Evolutionary conservation across 2,888 invertebrate species (phyloP).

Genomic region (Catocala fraxini): DNA sequence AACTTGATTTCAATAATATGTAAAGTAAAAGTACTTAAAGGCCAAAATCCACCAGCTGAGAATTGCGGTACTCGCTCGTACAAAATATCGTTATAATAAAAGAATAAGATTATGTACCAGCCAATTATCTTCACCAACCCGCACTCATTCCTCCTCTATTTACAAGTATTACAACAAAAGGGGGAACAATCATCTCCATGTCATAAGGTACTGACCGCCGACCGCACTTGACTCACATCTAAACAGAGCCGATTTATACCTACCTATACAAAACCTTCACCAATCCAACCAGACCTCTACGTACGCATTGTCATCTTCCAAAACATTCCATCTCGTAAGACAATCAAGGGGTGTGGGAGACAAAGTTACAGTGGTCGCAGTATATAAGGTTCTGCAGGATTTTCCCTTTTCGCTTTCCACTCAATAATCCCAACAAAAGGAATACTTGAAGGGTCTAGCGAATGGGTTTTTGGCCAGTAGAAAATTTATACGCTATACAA

Average conservation of each 20-base stretch:
- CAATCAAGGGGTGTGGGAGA: slow-evolving; percentile 11
- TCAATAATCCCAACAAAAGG: slow-evolving; percentile 71
- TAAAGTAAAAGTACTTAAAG: too few relatives aligned
- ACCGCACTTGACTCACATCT: slow-evolving; percentile 54
- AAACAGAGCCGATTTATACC: slow-evolving; percentile 45
- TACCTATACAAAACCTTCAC: slow-evolving; percentile 36
- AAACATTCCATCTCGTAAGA: not conserved
- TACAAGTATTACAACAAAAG: slow-evolving; percentile 52
- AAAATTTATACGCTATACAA: slow-evolving; percentile 53
- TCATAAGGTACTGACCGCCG: slow-evolving; percentile 46
- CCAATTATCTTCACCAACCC: slow-evolving; percentile 34
- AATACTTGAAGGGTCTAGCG: slow-evolving; percentile 59
- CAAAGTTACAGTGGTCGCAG: slow-evolving; percentile 29
- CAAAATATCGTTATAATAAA: slow-evolving; percentile 16
- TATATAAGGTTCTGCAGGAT: slow-evolving; percentile 52
- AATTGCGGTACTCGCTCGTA: too few relatives aligned
- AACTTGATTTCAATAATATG: too few relatives aligned
- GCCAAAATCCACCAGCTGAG: too few relatives aligned
- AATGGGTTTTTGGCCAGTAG: slow-evolving; percentile 48
- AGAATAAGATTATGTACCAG: slow-evolving; percentile 31
- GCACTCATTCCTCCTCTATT: slow-evolving; percentile 31
- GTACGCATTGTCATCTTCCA: slow-evolving; percentile 23
- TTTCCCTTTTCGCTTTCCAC: slow-evolving; percentile 67
- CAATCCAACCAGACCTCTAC: slow-evolving; percentile 21
- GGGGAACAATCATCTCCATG: slow-evolving; percentile 50